Evolutionary conservation across 2,888 invertebrate species (phyloP).

Genomic region (Cataglyphis albicans): DNA sequence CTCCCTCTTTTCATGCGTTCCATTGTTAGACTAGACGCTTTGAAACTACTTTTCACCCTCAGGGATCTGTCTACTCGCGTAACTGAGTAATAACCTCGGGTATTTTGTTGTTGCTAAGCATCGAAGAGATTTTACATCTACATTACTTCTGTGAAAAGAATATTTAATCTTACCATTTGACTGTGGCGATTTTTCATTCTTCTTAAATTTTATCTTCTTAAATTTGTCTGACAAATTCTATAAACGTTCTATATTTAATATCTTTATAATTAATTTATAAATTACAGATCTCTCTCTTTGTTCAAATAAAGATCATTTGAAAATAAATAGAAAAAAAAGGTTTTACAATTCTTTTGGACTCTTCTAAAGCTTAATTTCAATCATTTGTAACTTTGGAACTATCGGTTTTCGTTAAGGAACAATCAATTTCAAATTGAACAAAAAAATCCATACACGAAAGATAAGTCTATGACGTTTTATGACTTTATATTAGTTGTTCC

Average conservation of each 20-base stretch:
- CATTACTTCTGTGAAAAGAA: constrained; percentile 15
- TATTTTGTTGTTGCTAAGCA: constrained; percentile 30
- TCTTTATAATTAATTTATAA: not conserved
- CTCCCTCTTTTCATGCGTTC: constrained; percentile 61
- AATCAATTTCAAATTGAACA: not conserved
- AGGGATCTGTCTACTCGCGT: constrained; percentile 41
- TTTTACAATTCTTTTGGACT: not conserved
- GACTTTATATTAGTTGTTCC: constrained; percentile 10
- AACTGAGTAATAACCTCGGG: constrained; percentile 44
- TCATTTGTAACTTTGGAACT: not conserved
- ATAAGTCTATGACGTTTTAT: not conserved
- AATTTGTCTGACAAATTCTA: not conserved
- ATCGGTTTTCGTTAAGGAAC: not conserved
- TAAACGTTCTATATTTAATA: constrained; percentile 5
- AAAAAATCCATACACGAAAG: not conserved
- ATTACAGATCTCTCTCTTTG: not conserved
- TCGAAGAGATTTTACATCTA: constrained; percentile 28
- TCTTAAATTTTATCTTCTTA: not conserved
- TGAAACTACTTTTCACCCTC: constrained; percentile 72
- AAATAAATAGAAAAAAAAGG: not conserved
- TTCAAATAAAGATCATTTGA: not conserved
- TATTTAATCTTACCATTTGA: not conserved
- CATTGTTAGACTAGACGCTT: constrained; percentile 79
- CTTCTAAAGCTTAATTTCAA: not conserved
- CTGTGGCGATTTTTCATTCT: not conserved